Evolutionary conservation across 2,113 vertebrate genomes (phyloP), one percentile per base, ranked within the genome.

Genomic region (Clarias magur): DNA sequence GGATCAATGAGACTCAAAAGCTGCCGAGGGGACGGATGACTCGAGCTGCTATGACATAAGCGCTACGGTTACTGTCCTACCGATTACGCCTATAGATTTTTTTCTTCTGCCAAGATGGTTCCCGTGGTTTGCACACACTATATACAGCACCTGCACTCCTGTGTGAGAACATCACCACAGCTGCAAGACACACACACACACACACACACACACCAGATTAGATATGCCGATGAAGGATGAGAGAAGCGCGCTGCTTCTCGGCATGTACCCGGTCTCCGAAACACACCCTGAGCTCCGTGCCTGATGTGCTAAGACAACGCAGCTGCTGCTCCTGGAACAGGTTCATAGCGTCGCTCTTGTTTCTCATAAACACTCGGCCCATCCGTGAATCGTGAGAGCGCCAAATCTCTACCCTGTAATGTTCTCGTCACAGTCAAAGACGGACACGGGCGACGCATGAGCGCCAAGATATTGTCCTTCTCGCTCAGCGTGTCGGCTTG

Each of bases 161-260:
- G 7, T 13, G 19, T 42, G 83, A 42, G 56, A 76, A 80, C 72
- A 21, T 73, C 19, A 57, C 72, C 70, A 89, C 73, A 63, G 27
- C 78, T 80, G 62, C 56, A 63, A 53, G 15, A 79, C 75, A 57
- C 21, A 67, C 63, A 70, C 81, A 48, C 79, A 86, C 76, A 80
- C 25, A 82, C 79, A 85, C 0, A 17, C 60, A 62, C 70, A 79
- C 62, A 42, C 27, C 38, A 70, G 63, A 83, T 83, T 73, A 86
- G 86, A 85, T 23, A 85, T 81, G 81, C 87, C 81, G 76, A 88
- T 81, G 15, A 88, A 90, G 82, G 87, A 72, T 38, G 84, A 63
- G 84, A 79, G 67, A 81, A 68, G 63, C 62, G 25, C 57, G 63
- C 84, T 42, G 34, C 80, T 73, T 19, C 70, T 76, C 79, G 62